Base-by-base conservation (phyloP, 2,797 vertebrate species). In the Brachyrhaphis roseni region DNA sequence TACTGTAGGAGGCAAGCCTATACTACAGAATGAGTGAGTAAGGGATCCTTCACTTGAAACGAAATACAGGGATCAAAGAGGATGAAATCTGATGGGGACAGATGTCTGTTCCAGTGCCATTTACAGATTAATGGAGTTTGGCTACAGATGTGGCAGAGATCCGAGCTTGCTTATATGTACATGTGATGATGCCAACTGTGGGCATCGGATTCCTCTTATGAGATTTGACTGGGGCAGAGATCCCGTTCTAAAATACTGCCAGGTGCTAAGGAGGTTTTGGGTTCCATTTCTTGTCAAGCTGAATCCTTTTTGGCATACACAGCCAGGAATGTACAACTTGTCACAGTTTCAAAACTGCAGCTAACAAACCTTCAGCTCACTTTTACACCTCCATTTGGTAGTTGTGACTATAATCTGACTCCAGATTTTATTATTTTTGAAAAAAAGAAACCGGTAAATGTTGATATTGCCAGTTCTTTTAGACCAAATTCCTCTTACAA, bases 71-170 rank as follows among this genome's bases (percentile, higher is more conserved):
- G 71, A 86, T 66, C 84, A 71, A 64, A 85, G 75, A 84, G 75
- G 84, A 79, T 81, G 83, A 83, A 84, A 89, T 87, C 82, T 77
- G 84, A 89, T 80, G 84, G 89, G 86, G 87, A 90, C 89, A 90
- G 84, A 92, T 84, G 89, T 91, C 89, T 82, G 80, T 80, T 86
- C 80, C 66, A 73, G 78, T 91, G 90, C 84, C 87, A 90, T 88
- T 86, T 83, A 82, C 87, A 90, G 82, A 86, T 88, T 90, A 90
- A 90, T 84, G 66, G 79, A 82, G 85, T 90, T 89, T 92, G 91
- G 92, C 89, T 83, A 78, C 71, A 82, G 92, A 93, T 89, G 86
- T 84, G 86, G 86, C 79, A 77, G 74, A 81, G 82, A 82, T 84
- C 70, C 15, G 8, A 76, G 74, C 82, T 76, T 47, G 74, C 78